A percentile compares a stretch with the other conserved stretches of the same genome.
Conservation (phyloP, 1,140 invertebrate species). For the Mya arenaria region DNA sequence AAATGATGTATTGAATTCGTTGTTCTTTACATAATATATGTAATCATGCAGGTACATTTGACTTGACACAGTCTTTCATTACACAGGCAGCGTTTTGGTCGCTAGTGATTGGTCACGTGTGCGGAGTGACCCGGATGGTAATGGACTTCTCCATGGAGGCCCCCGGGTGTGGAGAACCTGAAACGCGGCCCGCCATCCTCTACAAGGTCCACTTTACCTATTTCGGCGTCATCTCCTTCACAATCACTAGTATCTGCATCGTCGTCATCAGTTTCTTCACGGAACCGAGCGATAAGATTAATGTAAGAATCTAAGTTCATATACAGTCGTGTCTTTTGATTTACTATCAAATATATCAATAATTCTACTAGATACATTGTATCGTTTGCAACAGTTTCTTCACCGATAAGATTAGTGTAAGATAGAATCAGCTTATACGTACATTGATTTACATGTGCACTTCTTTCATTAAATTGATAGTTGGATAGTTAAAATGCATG, state of each 20-base stretch:
- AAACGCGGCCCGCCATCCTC: conserved; percentile 66
- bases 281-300: conserved; percentile 55
- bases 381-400: no score
- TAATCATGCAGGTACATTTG: no score
- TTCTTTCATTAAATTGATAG: no score
- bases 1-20: background rate
- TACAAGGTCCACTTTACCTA: conserved; percentile 74
- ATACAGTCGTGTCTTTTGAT: no score
- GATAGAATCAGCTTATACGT: no score
- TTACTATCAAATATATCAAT: no score
- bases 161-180: conserved; percentile 70
- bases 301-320: conserved; percentile 62
- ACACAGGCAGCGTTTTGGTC: conserved; percentile 83
- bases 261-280: conserved; percentile 68
- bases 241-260: conserved; percentile 64
- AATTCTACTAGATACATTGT: no score
- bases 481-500: no score
- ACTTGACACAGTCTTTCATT: background rate
- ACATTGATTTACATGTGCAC: no score
- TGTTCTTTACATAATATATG: no score
- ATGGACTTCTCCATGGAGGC: conserved; percentile 72
- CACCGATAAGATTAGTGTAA: no score
- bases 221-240: conserved; percentile 69
- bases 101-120: conserved; percentile 81
- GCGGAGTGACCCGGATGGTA: conserved; percentile 79